Base-by-base conservation (phyloP, 2,888 invertebrate species). In the Polyommatus icarus region DNA sequence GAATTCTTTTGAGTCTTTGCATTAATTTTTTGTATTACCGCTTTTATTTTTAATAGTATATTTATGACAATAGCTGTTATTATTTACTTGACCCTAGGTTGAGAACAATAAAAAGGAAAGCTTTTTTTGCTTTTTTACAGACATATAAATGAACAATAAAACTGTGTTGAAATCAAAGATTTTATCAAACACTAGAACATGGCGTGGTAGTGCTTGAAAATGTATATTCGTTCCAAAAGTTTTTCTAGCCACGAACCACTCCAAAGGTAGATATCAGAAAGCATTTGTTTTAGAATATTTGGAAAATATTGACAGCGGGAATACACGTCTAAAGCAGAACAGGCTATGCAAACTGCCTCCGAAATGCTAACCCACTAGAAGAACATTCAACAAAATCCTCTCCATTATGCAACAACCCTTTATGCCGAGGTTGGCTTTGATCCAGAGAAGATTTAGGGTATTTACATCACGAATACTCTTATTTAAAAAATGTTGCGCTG, bases 391-490 rank as follows among this genome's bases (percentile, higher is more conserved):
- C 76, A 76, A 80, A 79, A 79, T 71, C 81, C 80, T 61, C 71
- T 81, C 78, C 79, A 81, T 81, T 81, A 81, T 81, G 80, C 81
- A 81, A 81, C 78, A 80, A 78, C 80, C 81, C 80, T 81, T 81
- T 78, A 81, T 79, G 78, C 78, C 76, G 78, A 67, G 76, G 78
- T 79, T 81, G 81, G 80, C 80, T 79, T 73, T 77, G 78, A 79
- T 80, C 81, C 79, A 81, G 79, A 54, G 76, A 80, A 79, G 81
- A 80, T 81, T 81, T 81, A 57, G 78, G 61, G 78, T 79, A 81
- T 81, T 81, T 81, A 79, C 79, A 79, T 81, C 76, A 79, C 71
- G 46, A 79, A 73, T 75, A 78, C 72, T 78, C 75, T 76, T 77
- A 78, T 80, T 80, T 76, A 78, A 77, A 79, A 71, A 77, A 72